Evolutionary conservation across 1,140 invertebrate species (phyloP).

Genomic region (Dufourea novaeangliae): DNA sequence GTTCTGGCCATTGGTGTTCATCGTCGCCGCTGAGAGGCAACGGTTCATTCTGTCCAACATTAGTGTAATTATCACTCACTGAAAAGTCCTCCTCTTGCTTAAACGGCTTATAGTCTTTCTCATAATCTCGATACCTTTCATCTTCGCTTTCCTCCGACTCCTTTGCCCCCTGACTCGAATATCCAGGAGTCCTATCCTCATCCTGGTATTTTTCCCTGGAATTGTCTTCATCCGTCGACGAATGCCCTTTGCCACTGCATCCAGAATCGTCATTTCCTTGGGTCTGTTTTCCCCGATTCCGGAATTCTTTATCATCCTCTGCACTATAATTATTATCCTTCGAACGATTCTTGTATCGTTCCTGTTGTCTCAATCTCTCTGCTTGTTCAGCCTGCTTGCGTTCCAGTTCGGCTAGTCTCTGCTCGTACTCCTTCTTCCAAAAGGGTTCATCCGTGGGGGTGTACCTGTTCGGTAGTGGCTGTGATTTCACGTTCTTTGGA

Average conservation of each 20-base stretch:
- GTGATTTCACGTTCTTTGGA: constrained; percentile 61
- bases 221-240: not conserved
- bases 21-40: constrained; percentile 55
- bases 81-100: not conserved
- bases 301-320: constrained; percentile 24
- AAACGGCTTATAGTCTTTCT: constrained; percentile 26
- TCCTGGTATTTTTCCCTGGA: constrained; percentile 19
- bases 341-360: constrained; percentile 34
- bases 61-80: constrained; percentile 21
- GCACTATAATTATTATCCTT: constrained; percentile 28
- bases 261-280: constrained; percentile 25
- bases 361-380: constrained; percentile 55
- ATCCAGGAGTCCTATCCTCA: not conserved
- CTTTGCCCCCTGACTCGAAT: not conserved
- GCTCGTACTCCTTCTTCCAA: constrained; percentile 66
- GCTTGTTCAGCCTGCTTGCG: constrained; percentile 63
- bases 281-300: constrained; percentile 40
- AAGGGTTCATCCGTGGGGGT: constrained; percentile 56
- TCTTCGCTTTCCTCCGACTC: constrained; percentile 14
- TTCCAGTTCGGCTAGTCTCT: constrained; percentile 56
- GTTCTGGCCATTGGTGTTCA: constrained; percentile 48
- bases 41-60: constrained; percentile 23
- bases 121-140: constrained; percentile 20
- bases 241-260: not conserved
- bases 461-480: not conserved